Percentiles rank a stretch among this genome's conserved stretches.
These are phyloP conservation scores for Pipa parva DNA, from an alignment of 2,113 vertebrate genomes.

Conservation along the genomic window DNA sequence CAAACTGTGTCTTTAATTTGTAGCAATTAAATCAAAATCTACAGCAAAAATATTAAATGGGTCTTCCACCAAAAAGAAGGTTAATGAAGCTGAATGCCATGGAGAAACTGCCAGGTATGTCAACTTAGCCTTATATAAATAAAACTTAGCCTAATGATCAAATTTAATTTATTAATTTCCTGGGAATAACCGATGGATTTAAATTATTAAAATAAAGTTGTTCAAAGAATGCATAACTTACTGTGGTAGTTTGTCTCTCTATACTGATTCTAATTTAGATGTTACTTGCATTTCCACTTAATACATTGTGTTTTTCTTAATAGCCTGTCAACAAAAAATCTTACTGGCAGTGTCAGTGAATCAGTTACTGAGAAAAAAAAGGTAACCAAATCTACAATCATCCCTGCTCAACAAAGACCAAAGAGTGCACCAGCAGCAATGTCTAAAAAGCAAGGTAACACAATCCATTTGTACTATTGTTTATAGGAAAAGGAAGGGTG, in stretches of 20 bases:
- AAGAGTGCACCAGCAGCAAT: constrained; percentile 58
- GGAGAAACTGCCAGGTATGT: constrained; percentile 55
- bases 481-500: no score
- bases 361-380: constrained; percentile 64
- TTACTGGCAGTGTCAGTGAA: constrained; percentile 62
- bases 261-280: no score
- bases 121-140: not conserved
- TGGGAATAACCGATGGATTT: no score
- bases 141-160: not conserved
- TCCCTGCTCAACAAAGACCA: constrained; percentile 59
- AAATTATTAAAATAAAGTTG: no score
- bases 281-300: no score
- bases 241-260: no score
- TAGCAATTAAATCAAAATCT: constrained; percentile 57
- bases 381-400: constrained; percentile 49
- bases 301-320: constrained; percentile 44
- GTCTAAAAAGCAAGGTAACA: constrained; percentile 74
- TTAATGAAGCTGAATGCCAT: constrained; percentile 53
- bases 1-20: constrained; percentile 46
- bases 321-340: constrained; percentile 69
- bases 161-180: constrained; percentile 6
- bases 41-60: constrained; percentile 59
- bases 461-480: no score
- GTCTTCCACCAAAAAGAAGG: constrained; percentile 56
- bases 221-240: no score